Percentiles rank a stretch among this genome's conserved stretches.
Evolutionary conservation across 2,888 invertebrate genomes (phyloP).

Genomic region (Parnassius mnemosyne): DNA sequence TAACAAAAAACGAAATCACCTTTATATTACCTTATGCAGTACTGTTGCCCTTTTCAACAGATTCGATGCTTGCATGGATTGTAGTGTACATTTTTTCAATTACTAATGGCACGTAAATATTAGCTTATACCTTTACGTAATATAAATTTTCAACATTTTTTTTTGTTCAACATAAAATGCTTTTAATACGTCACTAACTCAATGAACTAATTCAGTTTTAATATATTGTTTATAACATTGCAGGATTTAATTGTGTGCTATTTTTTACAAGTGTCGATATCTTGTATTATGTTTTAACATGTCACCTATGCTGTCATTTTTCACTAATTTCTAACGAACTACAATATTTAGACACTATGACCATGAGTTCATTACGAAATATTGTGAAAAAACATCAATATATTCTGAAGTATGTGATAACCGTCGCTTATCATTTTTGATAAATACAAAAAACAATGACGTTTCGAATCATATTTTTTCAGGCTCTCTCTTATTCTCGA

Average conservation of each 20-base stretch:
- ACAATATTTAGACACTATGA: constrained; percentile 37
- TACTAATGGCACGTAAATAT: constrained; percentile 52
- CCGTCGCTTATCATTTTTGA: neutral
- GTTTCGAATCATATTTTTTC: constrained; percentile 33
- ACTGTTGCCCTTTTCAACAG: constrained; percentile 53
- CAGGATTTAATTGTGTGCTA: constrained; percentile 59
- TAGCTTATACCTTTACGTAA: no score
- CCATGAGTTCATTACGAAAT: constrained; percentile 36
- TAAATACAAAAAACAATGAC: no score
- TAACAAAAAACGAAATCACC: constrained; percentile 37
- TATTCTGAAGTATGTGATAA: constrained; percentile 53
- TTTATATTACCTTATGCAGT: constrained; percentile 56
- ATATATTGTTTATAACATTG: constrained; percentile 26
- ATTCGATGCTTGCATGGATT: constrained; percentile 53
- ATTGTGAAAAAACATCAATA: constrained; percentile 60
- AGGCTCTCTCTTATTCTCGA: constrained; percentile 63
- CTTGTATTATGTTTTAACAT: constrained; percentile 57
- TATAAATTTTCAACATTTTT: no score
- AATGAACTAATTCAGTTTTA: no score
- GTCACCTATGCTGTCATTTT: constrained; percentile 60
- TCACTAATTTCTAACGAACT: constrained; percentile 51
- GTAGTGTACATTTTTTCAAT: constrained; percentile 50
- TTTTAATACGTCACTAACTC: no score
- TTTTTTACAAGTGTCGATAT: constrained; percentile 57
- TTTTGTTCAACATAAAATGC: neutral